phyloP scores from a whole-genome alignment of 2,113 vertebrate genomes.

The Pseudopodoces humilis region DNA sequence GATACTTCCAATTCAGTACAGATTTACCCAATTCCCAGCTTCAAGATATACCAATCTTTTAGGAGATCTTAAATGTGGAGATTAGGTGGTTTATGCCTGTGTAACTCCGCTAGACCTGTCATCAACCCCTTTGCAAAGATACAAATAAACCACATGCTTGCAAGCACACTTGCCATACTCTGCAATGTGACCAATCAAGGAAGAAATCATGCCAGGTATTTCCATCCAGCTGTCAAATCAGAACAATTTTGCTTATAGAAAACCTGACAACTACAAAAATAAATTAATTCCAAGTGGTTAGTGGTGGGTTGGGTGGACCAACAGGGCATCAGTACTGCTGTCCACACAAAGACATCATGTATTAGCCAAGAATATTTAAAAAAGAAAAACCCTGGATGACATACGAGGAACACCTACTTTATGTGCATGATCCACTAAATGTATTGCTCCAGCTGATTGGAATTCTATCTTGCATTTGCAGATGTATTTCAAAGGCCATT shows the following conservation, averaged over 20 bases:
- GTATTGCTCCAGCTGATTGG: slow-evolving; percentile 18
- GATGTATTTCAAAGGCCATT: slow-evolving; percentile 16
- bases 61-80: background rate
- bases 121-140: background rate
- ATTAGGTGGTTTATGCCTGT: background rate
- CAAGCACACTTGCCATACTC: background rate
- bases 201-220: slow-evolving; percentile 2
- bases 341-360: background rate
- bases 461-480: slow-evolving; percentile 1
- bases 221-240: slow-evolving; percentile 18
- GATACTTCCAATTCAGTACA: background rate
- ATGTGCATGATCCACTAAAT: background rate
- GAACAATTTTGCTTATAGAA: slow-evolving; percentile 11
- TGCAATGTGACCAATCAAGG: background rate
- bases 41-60: background rate
- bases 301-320: background rate
- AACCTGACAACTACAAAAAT: slow-evolving; percentile 32
- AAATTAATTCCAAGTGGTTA: slow-evolving; percentile 24
- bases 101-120: background rate
- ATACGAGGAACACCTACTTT: background rate
- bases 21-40: background rate
- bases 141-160: background rate
- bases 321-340: background rate
- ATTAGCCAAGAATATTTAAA: background rate
- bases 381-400: background rate